A percentile compares a stretch with the other conserved stretches of the same genome.
phyloP scores from a whole-genome alignment of 2,113 vertebrate species.

The Tupaia tana region DNA sequence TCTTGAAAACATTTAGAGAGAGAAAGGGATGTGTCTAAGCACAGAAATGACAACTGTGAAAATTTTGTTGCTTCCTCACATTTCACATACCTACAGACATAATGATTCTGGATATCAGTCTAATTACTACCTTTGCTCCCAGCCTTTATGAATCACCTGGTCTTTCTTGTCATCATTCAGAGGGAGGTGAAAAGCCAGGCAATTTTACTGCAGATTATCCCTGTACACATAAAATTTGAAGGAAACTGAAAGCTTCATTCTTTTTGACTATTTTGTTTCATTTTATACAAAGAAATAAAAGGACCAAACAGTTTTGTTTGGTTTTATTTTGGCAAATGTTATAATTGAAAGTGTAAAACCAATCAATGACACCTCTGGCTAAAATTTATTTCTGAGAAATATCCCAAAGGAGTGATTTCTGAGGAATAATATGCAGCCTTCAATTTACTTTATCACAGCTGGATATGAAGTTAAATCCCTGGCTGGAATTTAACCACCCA shows the following conservation, averaged over 20 bases:
- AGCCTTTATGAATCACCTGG: background rate
- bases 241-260: slow-evolving; percentile 18
- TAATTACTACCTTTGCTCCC: background rate
- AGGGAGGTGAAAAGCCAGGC: background rate
- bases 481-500: slow-evolving; percentile 82
- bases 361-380: slow-evolving; percentile 78
- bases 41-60: background rate
- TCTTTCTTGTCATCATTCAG: background rate
- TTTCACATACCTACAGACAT: background rate
- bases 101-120: background rate
- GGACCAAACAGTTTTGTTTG: slow-evolving; percentile 16
- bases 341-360: slow-evolving; percentile 77
- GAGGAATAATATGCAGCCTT: slow-evolving; percentile 80
- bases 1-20: background rate
- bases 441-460: slow-evolving; percentile 83
- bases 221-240: slow-evolving; percentile 3
- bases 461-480: slow-evolving; percentile 82
- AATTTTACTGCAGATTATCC: background rate
- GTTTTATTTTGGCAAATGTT: slow-evolving; percentile 73
- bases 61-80: background rate
- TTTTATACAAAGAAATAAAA: slow-evolving; percentile 64
- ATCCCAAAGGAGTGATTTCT: slow-evolving; percentile 74
- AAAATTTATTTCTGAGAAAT: slow-evolving; percentile 75
- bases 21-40: background rate
- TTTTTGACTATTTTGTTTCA: slow-evolving; percentile 29